These are phyloP conservation scores for Clamator glandarius DNA, from an alignment of 2,797 vertebrate genomes.

Conservation along the genomic window DNA sequence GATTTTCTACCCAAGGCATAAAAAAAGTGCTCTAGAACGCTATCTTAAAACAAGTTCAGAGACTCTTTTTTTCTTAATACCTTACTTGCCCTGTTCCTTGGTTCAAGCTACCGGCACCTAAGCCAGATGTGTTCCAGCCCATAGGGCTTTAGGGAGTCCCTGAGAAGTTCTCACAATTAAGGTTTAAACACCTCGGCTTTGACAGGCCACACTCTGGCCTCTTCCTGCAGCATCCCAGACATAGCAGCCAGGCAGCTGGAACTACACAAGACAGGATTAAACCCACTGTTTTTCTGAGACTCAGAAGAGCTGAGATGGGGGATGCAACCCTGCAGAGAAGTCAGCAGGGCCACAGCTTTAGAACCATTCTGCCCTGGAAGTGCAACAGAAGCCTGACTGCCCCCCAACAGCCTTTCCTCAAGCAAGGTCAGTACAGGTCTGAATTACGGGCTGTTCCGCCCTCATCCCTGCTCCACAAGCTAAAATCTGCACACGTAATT, in stretches of 20 bases:
- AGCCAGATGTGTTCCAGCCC: not conserved
- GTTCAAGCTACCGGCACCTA: not conserved
- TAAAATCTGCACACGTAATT: rapidly evolving
- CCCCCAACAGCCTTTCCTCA: not conserved
- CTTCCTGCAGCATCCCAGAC: not conserved
- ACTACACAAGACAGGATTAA: not conserved
- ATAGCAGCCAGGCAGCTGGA: not conserved
- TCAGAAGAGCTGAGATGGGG: not conserved
- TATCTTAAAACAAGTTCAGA: not conserved
- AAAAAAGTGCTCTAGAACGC: not conserved
- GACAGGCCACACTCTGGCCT: not conserved
- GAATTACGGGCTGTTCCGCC: not conserved
- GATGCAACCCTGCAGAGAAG: not conserved
- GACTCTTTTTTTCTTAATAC: not conserved
- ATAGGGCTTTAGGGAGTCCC: not conserved
- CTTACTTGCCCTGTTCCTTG: not conserved
- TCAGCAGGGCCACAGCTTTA: not conserved
- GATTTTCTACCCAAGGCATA: not conserved
- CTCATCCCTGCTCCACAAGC: not conserved
- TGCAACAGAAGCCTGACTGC: not conserved
- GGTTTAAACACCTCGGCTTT: not conserved
- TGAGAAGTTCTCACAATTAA: not conserved
- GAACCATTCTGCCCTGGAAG: not conserved
- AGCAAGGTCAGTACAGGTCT: rapidly evolving
- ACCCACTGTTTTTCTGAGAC: not conserved